These are phyloP conservation scores for Eulithis prunata DNA, from an alignment of 2,888 invertebrate species.

Conservation along the genomic window DNA sequence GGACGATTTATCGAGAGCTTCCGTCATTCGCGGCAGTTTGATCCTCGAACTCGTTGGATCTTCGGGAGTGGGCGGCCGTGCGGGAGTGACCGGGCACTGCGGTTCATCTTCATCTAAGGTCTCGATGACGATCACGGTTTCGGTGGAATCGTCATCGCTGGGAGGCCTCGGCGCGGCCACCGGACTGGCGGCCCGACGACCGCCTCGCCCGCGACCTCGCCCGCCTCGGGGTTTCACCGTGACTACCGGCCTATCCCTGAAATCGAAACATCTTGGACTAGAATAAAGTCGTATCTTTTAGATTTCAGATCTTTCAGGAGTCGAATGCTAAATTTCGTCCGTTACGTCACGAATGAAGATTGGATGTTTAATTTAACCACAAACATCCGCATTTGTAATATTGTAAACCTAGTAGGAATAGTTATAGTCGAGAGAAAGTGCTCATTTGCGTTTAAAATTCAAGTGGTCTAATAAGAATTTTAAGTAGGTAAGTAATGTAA, in stretches of 20 bases:
- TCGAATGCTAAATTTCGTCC: too few relatives aligned
- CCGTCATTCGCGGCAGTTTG: slow-evolving; percentile 78
- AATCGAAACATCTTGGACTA: slow-evolving; percentile 38
- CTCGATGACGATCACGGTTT: slow-evolving; percentile 41
- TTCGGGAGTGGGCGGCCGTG: slow-evolving; percentile 47
- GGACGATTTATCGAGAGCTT: slow-evolving; percentile 74
- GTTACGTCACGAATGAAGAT: too few relatives aligned
- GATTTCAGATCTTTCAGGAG: too few relatives aligned
- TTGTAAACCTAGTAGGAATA: slow-evolving; percentile 1
- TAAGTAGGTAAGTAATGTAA: slow-evolving; percentile 5
- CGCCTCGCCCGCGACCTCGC: slow-evolving; percentile 71
- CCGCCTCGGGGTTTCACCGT: slow-evolving; percentile 68
- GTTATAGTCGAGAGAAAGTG: slow-evolving; percentile 13
- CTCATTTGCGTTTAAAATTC: slow-evolving; percentile 3
- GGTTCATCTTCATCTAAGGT: slow-evolving; percentile 33
- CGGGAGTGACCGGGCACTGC: slow-evolving; percentile 13
- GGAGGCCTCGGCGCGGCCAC: slow-evolving; percentile 38
- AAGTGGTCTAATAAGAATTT: slow-evolving; percentile 10
- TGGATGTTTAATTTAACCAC: too few relatives aligned
- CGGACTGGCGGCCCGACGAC: slow-evolving; percentile 49
- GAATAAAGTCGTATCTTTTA: not conserved
- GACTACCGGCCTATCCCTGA: slow-evolving; percentile 72
- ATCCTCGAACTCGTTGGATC: slow-evolving; percentile 78
- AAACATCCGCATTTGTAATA: too few relatives aligned
- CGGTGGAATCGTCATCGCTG: slow-evolving; percentile 33